phyloP scores from a whole-genome alignment of 2,888 invertebrate genomes.

The Scaeva pyrastri region DNA sequence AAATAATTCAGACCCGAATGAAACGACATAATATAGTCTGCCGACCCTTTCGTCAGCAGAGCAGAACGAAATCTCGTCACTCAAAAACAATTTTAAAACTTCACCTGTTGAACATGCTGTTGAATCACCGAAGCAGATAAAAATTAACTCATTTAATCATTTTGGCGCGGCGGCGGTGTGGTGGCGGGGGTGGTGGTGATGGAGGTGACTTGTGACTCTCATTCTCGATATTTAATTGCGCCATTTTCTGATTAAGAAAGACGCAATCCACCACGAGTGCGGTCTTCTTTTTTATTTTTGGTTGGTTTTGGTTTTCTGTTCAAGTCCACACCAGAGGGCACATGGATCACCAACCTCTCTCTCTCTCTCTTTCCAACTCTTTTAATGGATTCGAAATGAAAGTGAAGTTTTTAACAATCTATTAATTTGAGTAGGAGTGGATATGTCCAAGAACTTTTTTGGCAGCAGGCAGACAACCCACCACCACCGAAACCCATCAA shows the following conservation, averaged over 20 bases:
- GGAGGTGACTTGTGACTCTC: constrained; percentile 4
- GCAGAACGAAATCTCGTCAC: constrained; percentile 60
- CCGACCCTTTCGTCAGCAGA: constrained; percentile 41
- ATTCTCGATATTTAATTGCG: constrained; percentile 52
- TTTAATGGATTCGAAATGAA: constrained; percentile 50
- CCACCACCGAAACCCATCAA: neutral
- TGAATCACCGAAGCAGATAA: constrained; percentile 56
- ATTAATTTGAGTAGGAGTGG: neutral
- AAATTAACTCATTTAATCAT: constrained; percentile 67
- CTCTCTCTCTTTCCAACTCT: neutral
- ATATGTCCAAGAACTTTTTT: constrained; percentile 33
- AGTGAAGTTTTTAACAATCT: constrained; percentile 39
- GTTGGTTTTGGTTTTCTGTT: no score
- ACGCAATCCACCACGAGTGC: neutral
- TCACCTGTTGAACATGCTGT: constrained; percentile 8
- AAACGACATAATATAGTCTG: neutral
- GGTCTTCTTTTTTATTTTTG: no score
- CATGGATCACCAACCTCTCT: neutral
- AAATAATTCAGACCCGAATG: neutral
- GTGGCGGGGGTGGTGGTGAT: no score
- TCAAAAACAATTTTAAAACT: constrained; percentile 47
- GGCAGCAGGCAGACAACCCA: constrained; percentile 24
- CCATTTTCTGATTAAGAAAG: constrained; percentile 30
- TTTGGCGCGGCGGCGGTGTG: constrained; percentile 4
- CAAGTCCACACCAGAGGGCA: constrained; percentile 2